phyloP scores from a whole-genome alignment of 30 jellyfish, hydroid and myxozoan species.

The Cassiopea xamachana region DNA sequence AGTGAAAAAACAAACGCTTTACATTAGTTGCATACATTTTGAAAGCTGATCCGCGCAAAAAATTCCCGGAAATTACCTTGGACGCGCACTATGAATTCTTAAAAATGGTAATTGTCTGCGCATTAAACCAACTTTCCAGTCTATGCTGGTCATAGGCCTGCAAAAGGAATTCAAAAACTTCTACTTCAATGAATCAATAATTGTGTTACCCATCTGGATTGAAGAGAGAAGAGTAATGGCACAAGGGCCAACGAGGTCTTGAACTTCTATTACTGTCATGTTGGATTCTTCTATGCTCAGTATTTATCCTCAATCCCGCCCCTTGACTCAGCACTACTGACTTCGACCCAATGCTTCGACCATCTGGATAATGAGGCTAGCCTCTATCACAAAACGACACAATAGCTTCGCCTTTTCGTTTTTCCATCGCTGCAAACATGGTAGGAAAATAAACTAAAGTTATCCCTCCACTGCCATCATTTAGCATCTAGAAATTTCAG shows the following conservation, averaged over 20 bases:
- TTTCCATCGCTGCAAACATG: slow-evolving; percentile 1
- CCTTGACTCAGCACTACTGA: background rate
- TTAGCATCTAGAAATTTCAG: background rate
- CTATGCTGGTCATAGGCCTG: too few species aligned
- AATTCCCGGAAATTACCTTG: too few species aligned
- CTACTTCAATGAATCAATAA: background rate
- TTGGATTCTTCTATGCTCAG: background rate
- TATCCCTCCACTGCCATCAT: background rate
- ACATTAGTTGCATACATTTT: too few species aligned
- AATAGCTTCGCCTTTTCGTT: background rate
- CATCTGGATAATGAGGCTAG: background rate
- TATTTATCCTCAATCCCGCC: background rate
- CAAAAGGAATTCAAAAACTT: too few species aligned
- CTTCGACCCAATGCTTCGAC: background rate
- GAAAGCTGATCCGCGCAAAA: too few species aligned
- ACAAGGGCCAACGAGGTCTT: slow-evolving; percentile 85
- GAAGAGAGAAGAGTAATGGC: slow-evolving; percentile 63
- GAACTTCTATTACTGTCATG: slow-evolving; percentile 69
- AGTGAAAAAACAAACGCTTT: too few species aligned
- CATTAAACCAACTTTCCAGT: too few species aligned
- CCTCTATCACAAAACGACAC: background rate
- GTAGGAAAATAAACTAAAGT: background rate
- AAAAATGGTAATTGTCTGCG: too few species aligned
- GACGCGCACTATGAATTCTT: too few species aligned
- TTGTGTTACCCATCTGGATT: slow-evolving; percentile 70